These are phyloP conservation scores for Andrena trimmerana DNA, from an alignment of 2,888 invertebrate genomes.

Conservation along the genomic window DNA sequence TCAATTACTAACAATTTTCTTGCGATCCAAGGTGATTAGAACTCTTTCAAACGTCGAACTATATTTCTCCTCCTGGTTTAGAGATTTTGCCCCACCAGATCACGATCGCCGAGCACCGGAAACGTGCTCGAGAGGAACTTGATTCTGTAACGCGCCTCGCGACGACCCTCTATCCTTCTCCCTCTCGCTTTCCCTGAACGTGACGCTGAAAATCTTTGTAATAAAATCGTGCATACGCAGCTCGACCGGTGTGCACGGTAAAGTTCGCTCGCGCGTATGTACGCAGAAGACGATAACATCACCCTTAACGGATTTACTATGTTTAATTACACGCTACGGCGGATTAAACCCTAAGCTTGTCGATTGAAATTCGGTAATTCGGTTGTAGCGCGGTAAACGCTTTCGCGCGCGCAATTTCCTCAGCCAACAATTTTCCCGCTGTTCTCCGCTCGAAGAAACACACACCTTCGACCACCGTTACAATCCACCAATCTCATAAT, in stretches of 20 bases:
- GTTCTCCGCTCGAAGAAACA: neutral
- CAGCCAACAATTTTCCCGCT: neutral
- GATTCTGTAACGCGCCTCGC: slow-evolving; percentile 32
- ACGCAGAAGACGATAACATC: slow-evolving; percentile 40
- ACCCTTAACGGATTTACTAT: slow-evolving; percentile 42
- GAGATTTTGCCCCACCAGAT: slow-evolving; percentile 24
- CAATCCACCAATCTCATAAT: too few relatives aligned
- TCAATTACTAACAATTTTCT: too few relatives aligned
- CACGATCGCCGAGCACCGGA: slow-evolving; percentile 44
- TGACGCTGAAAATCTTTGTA: slow-evolving; percentile 31
- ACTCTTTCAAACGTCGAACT: neutral
- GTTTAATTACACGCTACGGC: slow-evolving; percentile 52
- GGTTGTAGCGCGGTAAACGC: slow-evolving; percentile 45
- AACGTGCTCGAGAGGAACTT: slow-evolving; percentile 55
- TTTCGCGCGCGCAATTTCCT: neutral
- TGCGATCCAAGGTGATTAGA: neutral
- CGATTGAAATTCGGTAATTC: slow-evolving; percentile 54
- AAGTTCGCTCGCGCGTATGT: slow-evolving; percentile 7
- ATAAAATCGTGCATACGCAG: slow-evolving; percentile 42
- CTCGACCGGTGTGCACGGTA: slow-evolving; percentile 22
- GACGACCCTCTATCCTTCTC: slow-evolving; percentile 14
- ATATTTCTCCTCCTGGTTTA: slow-evolving; percentile 24
- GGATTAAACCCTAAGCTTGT: slow-evolving; percentile 52
- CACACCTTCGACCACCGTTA: neutral
- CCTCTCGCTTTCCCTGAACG: slow-evolving; percentile 2